phyloP scores from a whole-genome alignment of 2,797 vertebrate species.

The Pachyuromys duprasi region DNA sequence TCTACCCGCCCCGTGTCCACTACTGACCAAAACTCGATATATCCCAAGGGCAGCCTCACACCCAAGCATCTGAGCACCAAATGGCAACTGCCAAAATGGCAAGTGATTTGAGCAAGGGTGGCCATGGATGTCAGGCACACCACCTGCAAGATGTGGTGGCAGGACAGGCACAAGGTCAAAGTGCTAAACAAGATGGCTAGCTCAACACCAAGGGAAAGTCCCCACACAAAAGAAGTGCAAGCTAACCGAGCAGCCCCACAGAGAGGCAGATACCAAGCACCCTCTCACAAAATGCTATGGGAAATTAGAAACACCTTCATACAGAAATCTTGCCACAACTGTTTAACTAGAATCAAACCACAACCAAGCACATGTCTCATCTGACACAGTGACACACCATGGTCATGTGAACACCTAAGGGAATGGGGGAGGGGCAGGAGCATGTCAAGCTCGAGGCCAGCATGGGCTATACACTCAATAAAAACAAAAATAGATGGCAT shows the following conservation, averaged over 20 bases:
- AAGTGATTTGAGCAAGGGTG: not conserved
- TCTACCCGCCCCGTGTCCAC: not conserved
- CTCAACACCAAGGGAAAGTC: not conserved
- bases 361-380: not conserved
- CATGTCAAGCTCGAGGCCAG: not conserved
- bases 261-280: not conserved
- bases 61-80: not conserved
- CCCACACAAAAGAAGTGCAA: not conserved
- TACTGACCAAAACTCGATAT: not conserved
- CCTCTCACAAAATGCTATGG: not conserved
- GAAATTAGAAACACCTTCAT: not conserved
- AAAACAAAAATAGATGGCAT: not conserved
- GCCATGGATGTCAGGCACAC: not conserved
- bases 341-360: not conserved
- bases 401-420: not conserved
- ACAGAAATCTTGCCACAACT: not conserved
- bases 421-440: not conserved
- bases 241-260: not conserved
- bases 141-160: no score
- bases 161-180: accelerated
- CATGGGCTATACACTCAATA: not conserved
- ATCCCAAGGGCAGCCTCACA: not conserved
- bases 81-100: not conserved
- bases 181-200: not conserved
- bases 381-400: not conserved